These are phyloP conservation scores for Ectemnius continuus DNA, from an alignment of 2,888 invertebrate species.

Conservation along the genomic window DNA sequence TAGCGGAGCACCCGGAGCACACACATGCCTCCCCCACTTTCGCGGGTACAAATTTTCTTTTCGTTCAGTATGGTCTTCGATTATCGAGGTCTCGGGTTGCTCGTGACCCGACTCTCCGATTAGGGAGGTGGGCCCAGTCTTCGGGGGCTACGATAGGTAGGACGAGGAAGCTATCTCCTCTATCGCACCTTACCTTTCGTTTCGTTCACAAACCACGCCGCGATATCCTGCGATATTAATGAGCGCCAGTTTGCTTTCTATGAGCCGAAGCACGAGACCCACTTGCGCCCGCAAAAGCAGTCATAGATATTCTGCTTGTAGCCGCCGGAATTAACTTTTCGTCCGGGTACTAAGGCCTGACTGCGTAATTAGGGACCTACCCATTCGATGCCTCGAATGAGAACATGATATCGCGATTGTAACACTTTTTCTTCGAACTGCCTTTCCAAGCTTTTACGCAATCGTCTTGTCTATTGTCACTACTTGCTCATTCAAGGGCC, in stretches of 20 bases:
- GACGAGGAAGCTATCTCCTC: background rate
- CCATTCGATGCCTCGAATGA: background rate
- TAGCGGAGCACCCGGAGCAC: constrained; percentile 44
- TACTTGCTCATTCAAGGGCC: no score
- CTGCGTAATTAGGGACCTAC: constrained; percentile 25
- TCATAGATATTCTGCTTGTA: constrained; percentile 33
- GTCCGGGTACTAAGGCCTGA: constrained; percentile 12
- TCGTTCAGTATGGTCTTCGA: constrained; percentile 77
- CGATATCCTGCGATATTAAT: constrained; percentile 37
- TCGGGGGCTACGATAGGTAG: no score
- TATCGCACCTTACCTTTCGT: constrained; percentile 11
- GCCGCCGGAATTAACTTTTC: constrained; percentile 39
- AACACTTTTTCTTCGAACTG: background rate
- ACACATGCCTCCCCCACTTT: constrained; percentile 60
- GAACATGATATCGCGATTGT: constrained; percentile 3
- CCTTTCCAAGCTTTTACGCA: no score
- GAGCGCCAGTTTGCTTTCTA: constrained; percentile 38
- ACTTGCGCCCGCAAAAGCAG: constrained; percentile 22
- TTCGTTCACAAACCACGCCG: constrained; percentile 30
- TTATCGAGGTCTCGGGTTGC: constrained; percentile 75
- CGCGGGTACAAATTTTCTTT: constrained; percentile 74
- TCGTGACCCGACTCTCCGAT: constrained; percentile 68
- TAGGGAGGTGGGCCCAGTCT: constrained; percentile 5
- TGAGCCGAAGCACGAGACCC: constrained; percentile 24
- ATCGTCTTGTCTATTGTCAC: no score